Evolutionary conservation across 2,888 invertebrate species (phyloP).

Genomic region (Caradrina clavipalpis): DNA sequence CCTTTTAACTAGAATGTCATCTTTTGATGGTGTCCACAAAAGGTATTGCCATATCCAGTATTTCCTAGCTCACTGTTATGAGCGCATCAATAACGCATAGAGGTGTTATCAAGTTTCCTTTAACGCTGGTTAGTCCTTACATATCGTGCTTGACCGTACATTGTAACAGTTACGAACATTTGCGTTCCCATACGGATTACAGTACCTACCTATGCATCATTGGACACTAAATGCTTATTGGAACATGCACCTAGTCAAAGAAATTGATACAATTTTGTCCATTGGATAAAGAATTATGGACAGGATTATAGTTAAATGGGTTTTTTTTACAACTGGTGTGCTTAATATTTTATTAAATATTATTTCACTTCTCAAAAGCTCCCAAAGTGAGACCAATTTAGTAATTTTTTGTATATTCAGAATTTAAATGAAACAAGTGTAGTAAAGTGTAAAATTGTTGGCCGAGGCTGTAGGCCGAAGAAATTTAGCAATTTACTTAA

Average conservation of each 20-base stretch:
- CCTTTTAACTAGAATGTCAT: neutral
- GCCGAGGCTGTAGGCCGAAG: conserved; percentile 57
- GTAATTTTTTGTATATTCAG: conserved; percentile 37
- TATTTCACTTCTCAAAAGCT: conserved; percentile 29
- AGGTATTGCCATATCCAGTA: conserved; percentile 46
- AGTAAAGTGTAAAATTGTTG: conserved; percentile 58
- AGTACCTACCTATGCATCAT: conserved; percentile 13
- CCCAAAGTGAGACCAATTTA: conserved; percentile 45
- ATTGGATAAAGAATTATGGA: neutral
- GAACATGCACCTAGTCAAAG: neutral
- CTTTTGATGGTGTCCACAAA: neutral
- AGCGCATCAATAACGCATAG: conserved; percentile 73
- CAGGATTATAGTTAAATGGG: neutral
- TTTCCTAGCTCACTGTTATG: conserved; percentile 38
- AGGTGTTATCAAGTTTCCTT: conserved; percentile 77
- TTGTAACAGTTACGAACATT: conserved; percentile 55
- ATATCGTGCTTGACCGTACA: conserved; percentile 61
- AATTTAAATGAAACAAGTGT: conserved; percentile 52
- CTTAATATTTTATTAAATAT: conserved; percentile 5
- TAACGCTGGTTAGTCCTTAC: conserved; percentile 66
- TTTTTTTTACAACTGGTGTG: neutral
- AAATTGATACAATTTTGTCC: too few relatives aligned
- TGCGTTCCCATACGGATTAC: conserved; percentile 56
- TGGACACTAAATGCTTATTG: conserved; percentile 9
- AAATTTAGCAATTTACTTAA: conserved; percentile 71